A percentile compares a stretch with the other conserved stretches of the same genome.
Evolutionary conservation across 2,797 vertebrate genomes (phyloP).

Genomic region (Muscicapa striata): DNA sequence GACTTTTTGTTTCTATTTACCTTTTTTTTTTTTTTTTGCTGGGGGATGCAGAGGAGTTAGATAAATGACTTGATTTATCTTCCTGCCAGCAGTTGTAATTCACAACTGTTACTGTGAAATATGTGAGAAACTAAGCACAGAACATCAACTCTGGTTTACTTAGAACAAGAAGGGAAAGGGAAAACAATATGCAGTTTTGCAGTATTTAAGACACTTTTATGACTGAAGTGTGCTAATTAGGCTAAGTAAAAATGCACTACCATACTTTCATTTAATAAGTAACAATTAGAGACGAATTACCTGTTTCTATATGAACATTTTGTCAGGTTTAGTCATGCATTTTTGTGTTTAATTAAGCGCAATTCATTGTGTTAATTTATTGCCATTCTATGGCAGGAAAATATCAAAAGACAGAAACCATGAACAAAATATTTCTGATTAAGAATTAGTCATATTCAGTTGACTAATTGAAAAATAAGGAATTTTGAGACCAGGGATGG

Average conservation of each 20-base stretch:
- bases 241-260: slow-evolving; percentile 29
- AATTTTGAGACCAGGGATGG: not conserved
- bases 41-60: not conserved
- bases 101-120: not conserved
- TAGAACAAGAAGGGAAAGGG: not conserved
- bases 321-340: not conserved
- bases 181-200: not conserved
- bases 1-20: not conserved
- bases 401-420: not conserved
- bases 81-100: not conserved
- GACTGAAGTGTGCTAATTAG: slow-evolving; percentile 24
- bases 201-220: slow-evolving; percentile 8
- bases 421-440: not conserved
- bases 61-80: not conserved
- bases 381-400: not conserved
- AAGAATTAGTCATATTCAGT: not conserved
- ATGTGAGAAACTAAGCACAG: not conserved
- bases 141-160: not conserved
- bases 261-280: slow-evolving; percentile 27
- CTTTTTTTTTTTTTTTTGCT: not conserved
- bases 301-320: not conserved
- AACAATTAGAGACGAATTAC: slow-evolving; percentile 24
- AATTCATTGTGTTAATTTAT: not conserved
- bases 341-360: slow-evolving; percentile 44
- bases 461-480: not conserved